Evolutionary conservation across 2,113 vertebrate species (phyloP), one percentile per base, ranked within the genome.

Genomic region (Acinonyx jubatus): DNA sequence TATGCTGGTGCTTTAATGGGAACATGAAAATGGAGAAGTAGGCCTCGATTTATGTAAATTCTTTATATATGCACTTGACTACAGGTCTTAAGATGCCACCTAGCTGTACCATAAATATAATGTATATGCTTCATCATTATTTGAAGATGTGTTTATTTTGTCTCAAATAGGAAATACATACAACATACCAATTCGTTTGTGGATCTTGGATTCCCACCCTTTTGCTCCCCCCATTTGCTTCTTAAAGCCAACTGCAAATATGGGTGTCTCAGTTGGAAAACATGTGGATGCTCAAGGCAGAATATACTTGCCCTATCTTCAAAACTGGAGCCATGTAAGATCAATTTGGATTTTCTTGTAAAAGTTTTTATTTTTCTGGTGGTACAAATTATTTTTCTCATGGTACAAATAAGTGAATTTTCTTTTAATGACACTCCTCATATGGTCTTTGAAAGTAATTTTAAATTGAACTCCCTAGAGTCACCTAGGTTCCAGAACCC

Each of bases 151-250:
- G 81, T 66, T 96, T 98, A 7, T 96, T 98, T 98, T 98, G 50
- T 98, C 80, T 98, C 94, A 69, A 97, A 18, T 98, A 99, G 99
- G 99, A 50, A 98, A 96, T 88, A 99, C 98, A 4, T 99, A 99
- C 93, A 99, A 99, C 98, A 99, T 99, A 91, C 99, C 99, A 55
- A 94, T 99, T 97, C 98, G 96, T 97, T 98, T 99, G 89, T 99
- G 99, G 99, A 99, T 99, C 97, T 97, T 99, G 99, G 99, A 99
- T 98, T 99, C 99, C 5, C 99, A 99, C 96, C 99, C 99, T 61
- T 99, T 99, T 98, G 99, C 99, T 50, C 99, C 99, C 1, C 99
- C 99, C 61, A 99, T 99, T 95, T 99, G 99, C 88, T 99, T 99
- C 97, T 94, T 99, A 98, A 99, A 99, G 88, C 99, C 99, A 0